phyloP scores from a whole-genome alignment of 2,797 vertebrate species.

The Rhabdophis nuchalis region DNA sequence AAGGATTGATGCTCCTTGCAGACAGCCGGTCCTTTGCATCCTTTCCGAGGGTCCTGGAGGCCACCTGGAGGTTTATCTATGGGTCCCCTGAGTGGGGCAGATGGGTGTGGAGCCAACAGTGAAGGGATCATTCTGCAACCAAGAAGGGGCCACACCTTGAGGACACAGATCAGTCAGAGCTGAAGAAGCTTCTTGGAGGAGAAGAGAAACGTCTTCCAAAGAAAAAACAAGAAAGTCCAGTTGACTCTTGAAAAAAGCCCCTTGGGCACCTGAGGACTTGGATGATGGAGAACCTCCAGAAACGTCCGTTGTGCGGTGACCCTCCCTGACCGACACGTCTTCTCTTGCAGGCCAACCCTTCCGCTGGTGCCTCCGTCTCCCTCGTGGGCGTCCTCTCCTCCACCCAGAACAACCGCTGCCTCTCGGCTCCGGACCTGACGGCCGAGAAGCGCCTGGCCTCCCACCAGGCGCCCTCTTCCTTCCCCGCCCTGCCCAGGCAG shows the following conservation, averaged over 20 bases:
- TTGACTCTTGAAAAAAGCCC: background rate
- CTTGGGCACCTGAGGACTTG: background rate
- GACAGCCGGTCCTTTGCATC: background rate
- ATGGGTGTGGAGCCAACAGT: background rate
- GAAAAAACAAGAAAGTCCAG: background rate
- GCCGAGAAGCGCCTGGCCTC: slow-evolving; percentile 74
- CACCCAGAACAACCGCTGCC: slow-evolving; percentile 87
- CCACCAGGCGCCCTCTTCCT: slow-evolving; percentile 60
- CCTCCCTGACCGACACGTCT: accelerated
- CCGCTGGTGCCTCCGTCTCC: slow-evolving; percentile 30
- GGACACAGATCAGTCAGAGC: background rate
- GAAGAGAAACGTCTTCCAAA: accelerated
- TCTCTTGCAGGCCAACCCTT: slow-evolving; percentile 59
- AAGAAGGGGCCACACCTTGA: background rate
- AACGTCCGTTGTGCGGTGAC: background rate
- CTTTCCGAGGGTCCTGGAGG: background rate
- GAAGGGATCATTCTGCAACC: too few relatives aligned
- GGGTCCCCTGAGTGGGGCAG: background rate
- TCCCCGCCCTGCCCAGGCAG: slow-evolving; percentile 64
- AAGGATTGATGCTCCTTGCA: background rate
- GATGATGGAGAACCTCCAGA: background rate
- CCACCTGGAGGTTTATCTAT: too few relatives aligned
- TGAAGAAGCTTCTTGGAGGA: background rate
- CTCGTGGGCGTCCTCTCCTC: slow-evolving; percentile 84
- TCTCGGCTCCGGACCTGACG: slow-evolving; percentile 81